A percentile compares a stretch with the other conserved stretches of the same genome.
These are phyloP conservation scores for Habroteleia sp. DNA, from an alignment of 2,888 invertebrate genomes.

Conservation along the genomic window DNA sequence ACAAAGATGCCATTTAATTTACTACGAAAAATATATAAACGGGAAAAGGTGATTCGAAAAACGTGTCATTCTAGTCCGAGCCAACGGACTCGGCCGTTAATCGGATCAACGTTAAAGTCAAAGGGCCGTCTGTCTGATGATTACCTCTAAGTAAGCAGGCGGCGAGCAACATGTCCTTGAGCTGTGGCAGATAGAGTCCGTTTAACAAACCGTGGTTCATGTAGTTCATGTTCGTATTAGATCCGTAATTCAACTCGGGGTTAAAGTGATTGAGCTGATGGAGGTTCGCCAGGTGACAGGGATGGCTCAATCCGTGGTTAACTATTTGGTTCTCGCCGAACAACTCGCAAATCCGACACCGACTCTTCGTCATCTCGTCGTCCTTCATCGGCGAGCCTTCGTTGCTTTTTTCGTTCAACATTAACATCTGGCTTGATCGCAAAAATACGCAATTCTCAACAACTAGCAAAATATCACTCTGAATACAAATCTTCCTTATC, in stretches of 20 bases:
- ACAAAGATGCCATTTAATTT: no score
- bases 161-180: slow-evolving; percentile 85
- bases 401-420: slow-evolving; percentile 59
- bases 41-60: no score
- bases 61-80: no score
- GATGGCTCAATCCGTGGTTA: slow-evolving; percentile 73
- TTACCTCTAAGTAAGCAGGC: slow-evolving; percentile 86
- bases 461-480: slow-evolving; percentile 52
- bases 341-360: slow-evolving; percentile 76
- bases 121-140: slow-evolving; percentile 24
- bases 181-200: slow-evolving; percentile 83
- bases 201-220: slow-evolving; percentile 74
- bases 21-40: no score
- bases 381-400: slow-evolving; percentile 36
- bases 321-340: slow-evolving; percentile 71
- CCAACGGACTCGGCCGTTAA: slow-evolving; percentile 5
- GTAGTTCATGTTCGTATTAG: slow-evolving; percentile 71
- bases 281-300: slow-evolving; percentile 74
- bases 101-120: slow-evolving; percentile 34
- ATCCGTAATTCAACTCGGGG: slow-evolving; percentile 66
- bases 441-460: slow-evolving; percentile 53
- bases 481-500: slow-evolving; percentile 27
- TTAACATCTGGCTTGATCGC: slow-evolving; percentile 55
- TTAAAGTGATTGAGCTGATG: slow-evolving; percentile 73
- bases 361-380: slow-evolving; percentile 73